phyloP scores from a whole-genome alignment of 2,888 invertebrate species.

The Gortyna flavago region DNA sequence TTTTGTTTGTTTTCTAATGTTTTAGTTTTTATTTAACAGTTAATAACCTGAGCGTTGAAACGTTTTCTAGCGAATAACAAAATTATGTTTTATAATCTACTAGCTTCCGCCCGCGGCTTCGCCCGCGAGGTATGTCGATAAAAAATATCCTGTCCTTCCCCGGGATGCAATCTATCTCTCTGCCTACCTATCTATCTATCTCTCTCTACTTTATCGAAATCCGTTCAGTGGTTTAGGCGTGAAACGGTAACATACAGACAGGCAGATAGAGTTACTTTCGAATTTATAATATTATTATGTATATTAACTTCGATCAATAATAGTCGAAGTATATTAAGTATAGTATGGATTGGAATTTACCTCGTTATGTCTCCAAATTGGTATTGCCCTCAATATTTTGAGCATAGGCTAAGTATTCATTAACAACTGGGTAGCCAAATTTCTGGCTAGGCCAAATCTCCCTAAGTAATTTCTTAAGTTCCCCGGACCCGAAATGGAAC shows the following conservation, averaged over 20 bases:
- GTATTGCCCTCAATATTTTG: background rate
- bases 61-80: background rate
- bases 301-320: no score
- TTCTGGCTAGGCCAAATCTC: constrained; percentile 2
- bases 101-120: no score
- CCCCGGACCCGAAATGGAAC: background rate
- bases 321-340: no score
- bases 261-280: no score
- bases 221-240: no score
- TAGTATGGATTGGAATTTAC: background rate
- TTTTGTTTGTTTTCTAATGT: background rate
- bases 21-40: background rate
- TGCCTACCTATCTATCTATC: no score
- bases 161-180: no score
- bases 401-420: background rate
- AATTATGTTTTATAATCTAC: background rate
- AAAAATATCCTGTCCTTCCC: no score
- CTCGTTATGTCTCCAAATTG: background rate
- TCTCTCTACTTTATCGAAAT: no score
- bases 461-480: background rate
- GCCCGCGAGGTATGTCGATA: no score
- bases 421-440: background rate
- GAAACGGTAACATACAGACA: no score
- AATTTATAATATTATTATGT: no score
- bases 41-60: background rate